Base-by-base conservation (phyloP, 1,140 invertebrate species). In the Leptopilina clavipes region DNA sequence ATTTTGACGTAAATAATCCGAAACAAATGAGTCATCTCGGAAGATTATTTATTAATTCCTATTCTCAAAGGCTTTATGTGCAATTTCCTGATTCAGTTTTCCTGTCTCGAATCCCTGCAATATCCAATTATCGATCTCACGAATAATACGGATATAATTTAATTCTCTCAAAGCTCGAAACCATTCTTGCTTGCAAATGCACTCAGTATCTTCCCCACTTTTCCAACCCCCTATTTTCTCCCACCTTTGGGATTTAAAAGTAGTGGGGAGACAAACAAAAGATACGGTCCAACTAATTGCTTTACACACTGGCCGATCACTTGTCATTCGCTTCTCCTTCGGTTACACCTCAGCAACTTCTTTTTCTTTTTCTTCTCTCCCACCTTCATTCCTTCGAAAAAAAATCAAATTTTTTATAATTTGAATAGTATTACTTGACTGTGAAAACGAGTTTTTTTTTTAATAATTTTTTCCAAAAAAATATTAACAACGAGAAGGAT, bases 221-320 rank as follows among this genome's bases (percentile, higher is more conserved):
- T 65, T 31, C 22, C 59, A 37, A 31, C 59, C 59, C 59, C 25
- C 59, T n/a, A n/a, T 31, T 65, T 65, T 37, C 59, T 12, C 59
- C 59, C 19, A 25, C 59, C 11, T 22, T 22, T 1, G 25, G n/a
- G 25, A n/a, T 65, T 31, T 25, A 8, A 8, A n/a, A 40, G 37
- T 40, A 40, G 59, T 37, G n/a, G 52, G 52, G 5, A 65, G 18
- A 22, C 59, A 31, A 65, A 65, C 59, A 65, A 56, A 75, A 76
- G 48, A 72, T 70, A 70, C 25, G 77, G 52, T 76, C 14, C 37
- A 19, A 77, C 70, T 80, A 80, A 80, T 80, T 80, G 76, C 73
- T 74, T 31, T 45, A 70, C 72, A 77, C 79, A 70, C 70, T 74
- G 59, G 71, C 72, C 79, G 73, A 80, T 22, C 72, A 70, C 76